Evolutionary conservation across 2,797 vertebrate species (phyloP).

Genomic region (Cynodonichthys magdalenae): DNA sequence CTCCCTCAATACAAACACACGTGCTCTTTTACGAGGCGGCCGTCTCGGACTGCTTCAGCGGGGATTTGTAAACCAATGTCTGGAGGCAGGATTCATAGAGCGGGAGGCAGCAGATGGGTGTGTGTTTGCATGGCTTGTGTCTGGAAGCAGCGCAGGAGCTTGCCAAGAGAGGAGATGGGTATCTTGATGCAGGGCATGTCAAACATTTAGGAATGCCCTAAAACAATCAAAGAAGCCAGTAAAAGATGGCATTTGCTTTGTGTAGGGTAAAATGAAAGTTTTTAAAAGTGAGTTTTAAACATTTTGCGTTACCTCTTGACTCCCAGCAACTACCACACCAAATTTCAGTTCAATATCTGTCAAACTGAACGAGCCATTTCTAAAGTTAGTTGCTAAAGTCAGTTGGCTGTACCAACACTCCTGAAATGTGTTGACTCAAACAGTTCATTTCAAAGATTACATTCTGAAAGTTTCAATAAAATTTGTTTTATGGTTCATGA

Average conservation of each 20-base stretch:
- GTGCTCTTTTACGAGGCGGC: slow-evolving; percentile 57
- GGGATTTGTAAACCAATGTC: slow-evolving; percentile 68
- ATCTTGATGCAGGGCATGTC: slow-evolving; percentile 53
- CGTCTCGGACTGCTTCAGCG: slow-evolving; percentile 50
- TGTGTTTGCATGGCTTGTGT: slow-evolving; percentile 62
- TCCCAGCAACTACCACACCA: background rate
- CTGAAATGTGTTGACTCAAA: background rate
- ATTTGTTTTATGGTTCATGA: background rate
- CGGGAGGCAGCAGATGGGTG: slow-evolving; percentile 54
- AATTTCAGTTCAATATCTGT: background rate
- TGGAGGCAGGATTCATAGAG: slow-evolving; percentile 59
- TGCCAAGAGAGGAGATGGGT: slow-evolving; percentile 56
- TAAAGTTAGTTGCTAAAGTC: background rate
- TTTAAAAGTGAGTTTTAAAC: background rate
- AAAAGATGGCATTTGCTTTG: slow-evolving; percentile 23
- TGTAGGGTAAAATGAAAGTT: background rate
- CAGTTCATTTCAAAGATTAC: background rate
- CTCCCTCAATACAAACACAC: slow-evolving; percentile 69
- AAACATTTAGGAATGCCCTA: slow-evolving; percentile 42
- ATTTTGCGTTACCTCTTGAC: background rate
- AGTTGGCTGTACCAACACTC: background rate
- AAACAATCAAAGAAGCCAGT: slow-evolving; percentile 38
- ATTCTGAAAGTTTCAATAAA: background rate
- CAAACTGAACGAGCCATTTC: background rate
- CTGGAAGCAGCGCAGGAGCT: slow-evolving; percentile 41